These are phyloP conservation scores for Hermodice carunculata DNA, from an alignment of 2,888 invertebrate genomes.

Conservation along the genomic window DNA sequence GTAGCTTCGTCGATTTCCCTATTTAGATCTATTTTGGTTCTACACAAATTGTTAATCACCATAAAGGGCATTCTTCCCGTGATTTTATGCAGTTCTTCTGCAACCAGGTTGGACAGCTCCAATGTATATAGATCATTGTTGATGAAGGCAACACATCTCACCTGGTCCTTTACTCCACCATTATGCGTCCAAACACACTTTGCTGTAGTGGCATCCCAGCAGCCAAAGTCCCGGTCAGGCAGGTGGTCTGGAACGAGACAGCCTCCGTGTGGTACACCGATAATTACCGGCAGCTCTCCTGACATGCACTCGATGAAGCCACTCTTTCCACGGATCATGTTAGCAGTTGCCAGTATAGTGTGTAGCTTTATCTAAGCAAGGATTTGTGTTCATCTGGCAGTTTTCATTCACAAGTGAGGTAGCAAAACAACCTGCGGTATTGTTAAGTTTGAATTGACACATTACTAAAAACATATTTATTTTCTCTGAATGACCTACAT, in stretches of 20 bases:
- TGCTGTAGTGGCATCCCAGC: too few species aligned
- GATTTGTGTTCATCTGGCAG: too few species aligned
- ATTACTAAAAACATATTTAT: too few species aligned
- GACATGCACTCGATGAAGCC: constrained; percentile 27
- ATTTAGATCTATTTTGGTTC: constrained; percentile 36
- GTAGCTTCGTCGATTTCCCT: constrained; percentile 33
- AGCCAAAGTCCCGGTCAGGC: constrained; percentile 31
- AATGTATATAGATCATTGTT: constrained; percentile 23
- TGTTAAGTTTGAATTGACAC: too few species aligned
- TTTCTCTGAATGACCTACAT: too few species aligned
- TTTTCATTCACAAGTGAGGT: too few species aligned
- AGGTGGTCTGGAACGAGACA: constrained; percentile 14
- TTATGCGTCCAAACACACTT: too few species aligned
- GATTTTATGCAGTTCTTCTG: constrained; percentile 14
- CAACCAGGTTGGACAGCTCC: constrained; percentile 13
- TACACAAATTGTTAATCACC: constrained; percentile 27
- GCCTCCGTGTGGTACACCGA: constrained; percentile 35
- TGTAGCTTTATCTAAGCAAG: too few species aligned
- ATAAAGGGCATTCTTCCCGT: constrained; percentile 28
- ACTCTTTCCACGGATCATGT: too few species aligned
- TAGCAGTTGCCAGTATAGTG: too few species aligned
- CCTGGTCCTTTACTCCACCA: background rate
- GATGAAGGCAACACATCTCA: constrained; percentile 1
- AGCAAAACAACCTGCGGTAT: too few species aligned
- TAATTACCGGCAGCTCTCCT: constrained; percentile 27